These are phyloP conservation scores for Cranoglanis bouderius DNA, from an alignment of 2,113 vertebrate species.

Conservation along the genomic window DNA sequence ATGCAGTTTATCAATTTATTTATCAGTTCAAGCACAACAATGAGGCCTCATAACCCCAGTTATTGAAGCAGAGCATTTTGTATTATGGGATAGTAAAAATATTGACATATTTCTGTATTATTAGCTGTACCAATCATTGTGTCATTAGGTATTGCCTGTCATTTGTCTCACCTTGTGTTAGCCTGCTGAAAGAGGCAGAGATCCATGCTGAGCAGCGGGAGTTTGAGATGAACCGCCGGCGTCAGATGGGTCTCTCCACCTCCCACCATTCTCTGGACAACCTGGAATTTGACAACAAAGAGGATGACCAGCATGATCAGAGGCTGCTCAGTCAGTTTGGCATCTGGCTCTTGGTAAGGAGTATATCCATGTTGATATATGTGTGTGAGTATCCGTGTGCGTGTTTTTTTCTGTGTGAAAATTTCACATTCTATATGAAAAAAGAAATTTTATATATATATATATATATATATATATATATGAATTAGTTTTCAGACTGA, in stretches of 20 bases:
- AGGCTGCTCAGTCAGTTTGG: conserved; percentile 97
- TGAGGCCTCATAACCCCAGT: not conserved
- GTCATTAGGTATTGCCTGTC: not conserved
- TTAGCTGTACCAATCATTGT: not conserved
- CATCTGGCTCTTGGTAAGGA: conserved; percentile 95
- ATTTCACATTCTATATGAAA: not conserved
- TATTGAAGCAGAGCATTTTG: not conserved
- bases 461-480: too few species aligned
- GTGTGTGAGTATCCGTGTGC: not conserved
- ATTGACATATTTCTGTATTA: not conserved
- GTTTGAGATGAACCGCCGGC: conserved; percentile 88
- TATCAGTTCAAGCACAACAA: not conserved
- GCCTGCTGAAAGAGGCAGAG: conserved; percentile 96
- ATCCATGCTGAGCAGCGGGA: conserved; percentile 96
- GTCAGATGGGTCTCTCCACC: conserved; percentile 94
- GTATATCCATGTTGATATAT: not conserved
- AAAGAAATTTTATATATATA: too few species aligned
- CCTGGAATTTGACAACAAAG: conserved; percentile 97
- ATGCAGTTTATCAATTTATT: not conserved
- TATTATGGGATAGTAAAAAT: not conserved
- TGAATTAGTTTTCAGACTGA: not conserved
- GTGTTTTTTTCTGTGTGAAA: not conserved
- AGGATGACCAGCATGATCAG: conserved; percentile 97
- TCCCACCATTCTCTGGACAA: conserved; percentile 97
- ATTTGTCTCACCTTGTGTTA: conserved; percentile 56